Evolutionary conservation across 2,888 invertebrate species (phyloP).

Genomic region (Kuschelorhynchus macadamiae): DNA sequence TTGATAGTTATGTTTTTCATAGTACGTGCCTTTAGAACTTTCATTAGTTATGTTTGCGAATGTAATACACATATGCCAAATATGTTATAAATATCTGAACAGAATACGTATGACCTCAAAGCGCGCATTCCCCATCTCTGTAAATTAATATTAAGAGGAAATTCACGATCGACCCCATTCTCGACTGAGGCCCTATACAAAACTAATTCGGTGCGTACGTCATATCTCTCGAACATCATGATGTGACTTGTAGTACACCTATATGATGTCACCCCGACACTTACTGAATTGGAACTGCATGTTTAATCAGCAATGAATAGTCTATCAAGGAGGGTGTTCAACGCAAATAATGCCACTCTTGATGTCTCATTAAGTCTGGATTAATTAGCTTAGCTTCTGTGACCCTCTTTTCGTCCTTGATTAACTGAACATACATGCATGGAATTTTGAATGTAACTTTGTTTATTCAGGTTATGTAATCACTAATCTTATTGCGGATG

Average conservation of each 20-base stretch:
- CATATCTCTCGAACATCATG: conserved; percentile 16
- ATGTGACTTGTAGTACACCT: conserved; percentile 15
- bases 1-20: too few species aligned
- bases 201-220: neutral
- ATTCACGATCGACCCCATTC: neutral
- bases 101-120: too few species aligned
- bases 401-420: neutral
- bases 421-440: neutral
- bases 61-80: too few species aligned
- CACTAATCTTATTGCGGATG: too few species aligned
- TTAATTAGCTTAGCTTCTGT: conserved; percentile 15
- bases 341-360: conserved; percentile 30
- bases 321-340: conserved; percentile 47
- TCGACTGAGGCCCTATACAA: conserved; percentile 10
- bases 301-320: conserved; percentile 52
- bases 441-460: neutral
- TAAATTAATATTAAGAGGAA: conserved; percentile 8
- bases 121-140: too few species aligned
- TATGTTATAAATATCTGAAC: too few species aligned
- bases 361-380: conserved; percentile 25
- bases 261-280: conserved; percentile 11
- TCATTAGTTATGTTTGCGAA: too few species aligned
- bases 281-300: conserved; percentile 50
- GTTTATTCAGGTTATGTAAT: neutral
- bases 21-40: too few species aligned